These are phyloP conservation scores for Hucho hucho DNA, from an alignment of 2,113 vertebrate genomes.

Conservation along the genomic window DNA sequence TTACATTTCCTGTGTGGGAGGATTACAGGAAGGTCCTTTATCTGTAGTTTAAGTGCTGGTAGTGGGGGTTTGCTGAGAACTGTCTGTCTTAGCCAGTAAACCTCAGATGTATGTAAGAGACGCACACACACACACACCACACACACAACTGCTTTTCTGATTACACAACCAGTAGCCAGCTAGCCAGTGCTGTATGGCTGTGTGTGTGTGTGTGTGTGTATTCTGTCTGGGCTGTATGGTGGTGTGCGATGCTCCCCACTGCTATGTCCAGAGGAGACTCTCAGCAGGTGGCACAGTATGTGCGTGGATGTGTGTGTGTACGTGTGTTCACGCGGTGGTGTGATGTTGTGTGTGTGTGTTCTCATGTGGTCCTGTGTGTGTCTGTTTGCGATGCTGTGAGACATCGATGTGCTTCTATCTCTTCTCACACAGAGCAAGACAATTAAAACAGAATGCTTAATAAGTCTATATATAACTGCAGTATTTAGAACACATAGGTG, in stretches of 20 bases:
- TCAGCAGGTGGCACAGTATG: background rate
- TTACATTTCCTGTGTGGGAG: too few relatives aligned
- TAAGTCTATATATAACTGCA: conserved; percentile 72
- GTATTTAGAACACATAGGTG: conserved; percentile 73
- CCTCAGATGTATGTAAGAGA: too few relatives aligned
- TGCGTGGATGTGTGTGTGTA: conserved; percentile 5
- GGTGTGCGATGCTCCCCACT: background rate
- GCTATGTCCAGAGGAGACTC: background rate
- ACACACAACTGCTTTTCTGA: too few relatives aligned
- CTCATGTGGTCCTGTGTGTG: conserved; percentile 4
- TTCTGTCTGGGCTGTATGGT: too few relatives aligned
- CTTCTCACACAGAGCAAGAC: conserved; percentile 44
- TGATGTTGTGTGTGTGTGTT: background rate
- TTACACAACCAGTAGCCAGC: too few relatives aligned
- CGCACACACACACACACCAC: too few relatives aligned
- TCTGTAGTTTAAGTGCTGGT: too few relatives aligned
- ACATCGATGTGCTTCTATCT: conserved; percentile 56
- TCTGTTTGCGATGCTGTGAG: conserved; percentile 32
- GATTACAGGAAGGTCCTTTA: too few relatives aligned
- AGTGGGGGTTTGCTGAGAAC: too few relatives aligned
- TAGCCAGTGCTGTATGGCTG: too few relatives aligned
- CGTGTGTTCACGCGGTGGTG: background rate
- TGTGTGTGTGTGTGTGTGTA: too few relatives aligned
- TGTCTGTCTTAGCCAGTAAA: too few relatives aligned
- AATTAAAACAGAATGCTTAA: conserved; percentile 74